phyloP scores from a whole-genome alignment of 2,797 vertebrate genomes.

The Melanotaenia maccullochi region DNA sequence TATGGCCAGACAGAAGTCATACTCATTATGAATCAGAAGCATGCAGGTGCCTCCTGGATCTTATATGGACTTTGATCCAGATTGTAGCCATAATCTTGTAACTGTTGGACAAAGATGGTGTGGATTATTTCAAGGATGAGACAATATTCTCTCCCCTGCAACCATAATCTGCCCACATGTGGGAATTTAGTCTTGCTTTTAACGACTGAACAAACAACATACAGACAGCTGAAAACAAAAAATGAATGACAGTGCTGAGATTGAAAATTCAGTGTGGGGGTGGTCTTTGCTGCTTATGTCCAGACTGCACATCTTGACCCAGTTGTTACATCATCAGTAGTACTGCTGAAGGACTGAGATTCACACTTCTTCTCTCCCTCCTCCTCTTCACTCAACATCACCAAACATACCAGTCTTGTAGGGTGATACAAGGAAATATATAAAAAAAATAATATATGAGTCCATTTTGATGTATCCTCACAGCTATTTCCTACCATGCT shows the following conservation, averaged over 20 bases:
- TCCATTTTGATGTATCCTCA: slow-evolving; percentile 48
- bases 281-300: slow-evolving; percentile 54
- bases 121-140: slow-evolving; percentile 31
- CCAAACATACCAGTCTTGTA: slow-evolving; percentile 59
- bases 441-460: slow-evolving; percentile 49
- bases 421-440: slow-evolving; percentile 72
- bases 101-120: slow-evolving; percentile 51
- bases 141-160: slow-evolving; percentile 30
- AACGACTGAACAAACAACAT: slow-evolving; percentile 50
- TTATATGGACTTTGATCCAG: slow-evolving; percentile 53
- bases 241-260: slow-evolving; percentile 52
- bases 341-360: slow-evolving; percentile 43
- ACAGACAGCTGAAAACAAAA: slow-evolving; percentile 56
- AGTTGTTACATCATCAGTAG: slow-evolving; percentile 9
- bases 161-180: slow-evolving; percentile 48
- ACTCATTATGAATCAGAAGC: slow-evolving; percentile 74
- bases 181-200: slow-evolving; percentile 56
- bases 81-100: slow-evolving; percentile 60
- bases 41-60: slow-evolving; percentile 78
- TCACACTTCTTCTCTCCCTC: slow-evolving; percentile 36
- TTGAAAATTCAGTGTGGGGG: slow-evolving; percentile 53
- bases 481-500: slow-evolving; percentile 11
- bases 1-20: slow-evolving; percentile 66
- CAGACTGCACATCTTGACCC: slow-evolving; percentile 32
- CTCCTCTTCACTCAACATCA: slow-evolving; percentile 51